phyloP scores from a whole-genome alignment of 1,140 invertebrate species.

The Aphis gossypii region DNA sequence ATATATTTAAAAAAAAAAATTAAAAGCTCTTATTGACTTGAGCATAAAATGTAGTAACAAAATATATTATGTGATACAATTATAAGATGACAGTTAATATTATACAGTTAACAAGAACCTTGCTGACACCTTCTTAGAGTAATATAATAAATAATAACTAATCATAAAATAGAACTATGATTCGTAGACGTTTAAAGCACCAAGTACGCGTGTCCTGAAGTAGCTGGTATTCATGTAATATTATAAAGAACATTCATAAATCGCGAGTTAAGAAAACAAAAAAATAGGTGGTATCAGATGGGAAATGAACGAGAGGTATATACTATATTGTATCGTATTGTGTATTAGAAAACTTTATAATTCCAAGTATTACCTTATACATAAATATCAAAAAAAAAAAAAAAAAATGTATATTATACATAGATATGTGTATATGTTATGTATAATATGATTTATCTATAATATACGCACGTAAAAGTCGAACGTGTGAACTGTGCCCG shows the following conservation, averaged over 20 bases:
- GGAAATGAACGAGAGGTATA: background rate
- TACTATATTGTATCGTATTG: background rate
- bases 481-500: constrained; percentile 36
- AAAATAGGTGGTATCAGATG: background rate
- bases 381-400: background rate
- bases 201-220: too few species aligned
- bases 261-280: background rate
- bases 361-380: background rate
- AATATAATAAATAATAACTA: background rate
- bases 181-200: background rate
- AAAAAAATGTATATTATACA: background rate
- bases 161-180: background rate
- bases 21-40: background rate
- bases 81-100: background rate
- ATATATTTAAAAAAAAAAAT: background rate
- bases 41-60: background rate
- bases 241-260: background rate
- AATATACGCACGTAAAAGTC: background rate
- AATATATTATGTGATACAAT: background rate
- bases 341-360: background rate
- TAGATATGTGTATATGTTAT: background rate
- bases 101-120: background rate
- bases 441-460: background rate
- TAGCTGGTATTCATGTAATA: too few species aligned
- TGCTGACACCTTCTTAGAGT: background rate